A percentile compares a stretch with the other conserved stretches of the same genome.
Conservation (phyloP, 2,113 vertebrate genomes). For the Thymallus thymallus region DNA sequence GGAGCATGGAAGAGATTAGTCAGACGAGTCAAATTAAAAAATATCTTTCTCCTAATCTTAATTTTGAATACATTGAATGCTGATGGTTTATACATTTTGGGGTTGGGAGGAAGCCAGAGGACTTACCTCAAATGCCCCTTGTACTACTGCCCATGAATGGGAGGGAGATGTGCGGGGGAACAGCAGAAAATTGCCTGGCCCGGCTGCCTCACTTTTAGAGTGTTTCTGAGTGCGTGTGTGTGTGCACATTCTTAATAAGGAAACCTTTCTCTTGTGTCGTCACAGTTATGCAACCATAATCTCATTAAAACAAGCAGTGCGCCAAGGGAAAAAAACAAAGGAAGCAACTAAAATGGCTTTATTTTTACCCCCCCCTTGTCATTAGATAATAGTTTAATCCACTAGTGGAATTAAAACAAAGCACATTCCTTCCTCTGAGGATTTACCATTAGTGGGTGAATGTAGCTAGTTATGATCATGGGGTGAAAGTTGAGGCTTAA, state of each 20-base stretch:
- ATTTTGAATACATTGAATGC: too few relatives aligned
- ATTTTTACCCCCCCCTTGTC: not conserved
- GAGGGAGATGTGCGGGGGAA: not conserved
- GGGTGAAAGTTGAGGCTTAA: too few relatives aligned
- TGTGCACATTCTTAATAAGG: too few relatives aligned
- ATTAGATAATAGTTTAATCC: conserved; percentile 2
- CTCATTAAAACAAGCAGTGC: not conserved
- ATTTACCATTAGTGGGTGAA: not conserved
- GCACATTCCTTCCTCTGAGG: not conserved
- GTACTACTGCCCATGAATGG: not conserved
- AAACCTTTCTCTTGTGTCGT: not conserved
- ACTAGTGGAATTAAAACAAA: not conserved
- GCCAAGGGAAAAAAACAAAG: not conserved
- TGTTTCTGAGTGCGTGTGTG: not conserved
- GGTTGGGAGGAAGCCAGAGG: too few relatives aligned
- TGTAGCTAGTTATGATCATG: not conserved
- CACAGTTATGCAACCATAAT: conserved; percentile 1
- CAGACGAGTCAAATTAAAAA: too few relatives aligned
- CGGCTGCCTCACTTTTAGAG: not conserved
- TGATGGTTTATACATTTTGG: too few relatives aligned
- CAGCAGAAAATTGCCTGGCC: not conserved
- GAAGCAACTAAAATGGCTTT: not conserved
- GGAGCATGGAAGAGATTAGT: not conserved
- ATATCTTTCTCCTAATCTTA: too few relatives aligned
- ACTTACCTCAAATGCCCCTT: too few relatives aligned